phyloP scores from a whole-genome alignment of 2,888 invertebrate genomes.

The Sericinus montela region DNA sequence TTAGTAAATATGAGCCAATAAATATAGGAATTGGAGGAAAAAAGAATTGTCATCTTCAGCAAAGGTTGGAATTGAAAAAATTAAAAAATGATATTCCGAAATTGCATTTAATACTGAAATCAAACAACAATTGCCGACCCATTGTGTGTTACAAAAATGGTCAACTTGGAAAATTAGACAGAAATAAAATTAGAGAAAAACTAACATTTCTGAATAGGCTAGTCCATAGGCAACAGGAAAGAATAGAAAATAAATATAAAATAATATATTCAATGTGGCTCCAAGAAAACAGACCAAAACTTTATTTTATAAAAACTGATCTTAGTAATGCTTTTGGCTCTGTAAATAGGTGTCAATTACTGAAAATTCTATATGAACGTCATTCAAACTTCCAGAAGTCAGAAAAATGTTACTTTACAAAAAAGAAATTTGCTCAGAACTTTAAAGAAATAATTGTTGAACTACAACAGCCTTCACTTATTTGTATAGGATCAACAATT shows the following conservation, averaged over 20 bases:
- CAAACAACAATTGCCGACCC: slow-evolving; percentile 54
- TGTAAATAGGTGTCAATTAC: slow-evolving; percentile 53
- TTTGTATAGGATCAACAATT: slow-evolving; percentile 66
- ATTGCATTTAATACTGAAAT: slow-evolving; percentile 56
- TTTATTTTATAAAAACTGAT: slow-evolving; percentile 70
- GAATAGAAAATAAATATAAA: slow-evolving; percentile 48
- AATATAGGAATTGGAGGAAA: slow-evolving; percentile 44
- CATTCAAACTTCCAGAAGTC: slow-evolving; percentile 42
- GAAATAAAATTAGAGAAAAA: slow-evolving; percentile 56
- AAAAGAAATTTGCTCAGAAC: slow-evolving; percentile 48
- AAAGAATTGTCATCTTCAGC: slow-evolving; percentile 33
- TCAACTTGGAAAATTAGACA: slow-evolving; percentile 34
- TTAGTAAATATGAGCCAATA: slow-evolving; percentile 41
- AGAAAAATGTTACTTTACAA: slow-evolving; percentile 41
- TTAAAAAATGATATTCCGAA: slow-evolving; percentile 55
- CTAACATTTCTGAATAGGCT: slow-evolving; percentile 49
- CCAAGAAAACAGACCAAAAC: slow-evolving; percentile 45
- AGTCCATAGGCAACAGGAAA: slow-evolving; percentile 35
- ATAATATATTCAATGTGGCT: slow-evolving; percentile 50
- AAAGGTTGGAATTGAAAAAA: slow-evolving; percentile 38
- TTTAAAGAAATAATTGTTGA: slow-evolving; percentile 58
- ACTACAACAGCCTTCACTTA: slow-evolving; percentile 53
- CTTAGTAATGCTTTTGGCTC: slow-evolving; percentile 72
- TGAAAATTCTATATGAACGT: slow-evolving; percentile 49
- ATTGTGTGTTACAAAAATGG: slow-evolving; percentile 62